Conservation (phyloP, 2,113 vertebrate genomes). For the Catharus minimus region DNA sequence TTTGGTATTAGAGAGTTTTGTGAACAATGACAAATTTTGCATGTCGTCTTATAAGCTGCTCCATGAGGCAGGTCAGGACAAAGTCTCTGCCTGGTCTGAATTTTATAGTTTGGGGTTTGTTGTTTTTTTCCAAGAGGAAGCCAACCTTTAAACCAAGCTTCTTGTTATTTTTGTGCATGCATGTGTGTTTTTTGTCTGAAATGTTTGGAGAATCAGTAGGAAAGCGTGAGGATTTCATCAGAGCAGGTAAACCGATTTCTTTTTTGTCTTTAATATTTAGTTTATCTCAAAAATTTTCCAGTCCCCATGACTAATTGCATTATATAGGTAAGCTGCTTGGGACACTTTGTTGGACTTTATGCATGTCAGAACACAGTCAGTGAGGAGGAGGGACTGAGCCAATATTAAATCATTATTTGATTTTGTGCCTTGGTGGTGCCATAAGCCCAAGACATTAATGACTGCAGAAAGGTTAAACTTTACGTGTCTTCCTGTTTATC, state of each 20-base stretch:
- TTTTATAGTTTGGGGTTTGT: neutral
- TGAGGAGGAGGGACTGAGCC: neutral
- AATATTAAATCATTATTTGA: neutral
- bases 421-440: constrained; percentile 4
- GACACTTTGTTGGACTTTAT: neutral
- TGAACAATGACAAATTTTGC: constrained; percentile 12
- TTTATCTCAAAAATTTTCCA: neutral
- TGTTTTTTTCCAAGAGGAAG: neutral
- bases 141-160: neutral
- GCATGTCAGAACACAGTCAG: neutral
- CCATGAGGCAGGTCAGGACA: constrained; percentile 34
- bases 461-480: constrained; percentile 62
- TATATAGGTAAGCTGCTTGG: neutral
- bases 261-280: neutral
- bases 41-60: neutral
- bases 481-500: constrained; percentile 64
- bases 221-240: neutral
- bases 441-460: constrained; percentile 25
- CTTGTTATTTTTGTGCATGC: neutral
- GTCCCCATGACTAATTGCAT: neutral
- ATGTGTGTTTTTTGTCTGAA: neutral
- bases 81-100: constrained; percentile 7
- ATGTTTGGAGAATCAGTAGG: neutral
- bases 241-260: neutral
- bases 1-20: neutral